Evolutionary conservation across 1,140 invertebrate genomes (phyloP).

Genomic region (Zaprionus ghesquierei): DNA sequence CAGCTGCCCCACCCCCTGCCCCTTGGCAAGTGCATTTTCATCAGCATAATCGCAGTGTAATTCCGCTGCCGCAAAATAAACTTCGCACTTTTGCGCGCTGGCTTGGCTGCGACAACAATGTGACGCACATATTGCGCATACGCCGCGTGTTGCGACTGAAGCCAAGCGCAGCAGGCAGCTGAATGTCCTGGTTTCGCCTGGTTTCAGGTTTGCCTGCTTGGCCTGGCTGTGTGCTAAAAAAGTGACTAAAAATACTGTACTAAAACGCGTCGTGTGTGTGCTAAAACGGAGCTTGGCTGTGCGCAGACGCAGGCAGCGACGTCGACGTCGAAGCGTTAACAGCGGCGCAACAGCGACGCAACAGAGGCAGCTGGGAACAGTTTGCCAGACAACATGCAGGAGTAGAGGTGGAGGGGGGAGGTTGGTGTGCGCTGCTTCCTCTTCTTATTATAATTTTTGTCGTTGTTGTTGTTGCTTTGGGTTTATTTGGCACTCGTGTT

Average conservation of each 20-base stretch:
- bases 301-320: constrained; percentile 53
- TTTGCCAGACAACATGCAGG: neutral
- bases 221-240: constrained; percentile 45
- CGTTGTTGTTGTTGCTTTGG: constrained; percentile 5
- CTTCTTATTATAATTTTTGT: constrained; percentile 3
- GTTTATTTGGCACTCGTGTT: constrained; percentile 31
- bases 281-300: constrained; percentile 5
- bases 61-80: constrained; percentile 11
- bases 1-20: neutral
- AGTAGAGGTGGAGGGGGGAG: neutral
- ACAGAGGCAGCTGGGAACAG: constrained; percentile 43
- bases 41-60: constrained; percentile 39
- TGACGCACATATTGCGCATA: constrained; percentile 33
- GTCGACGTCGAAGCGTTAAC: constrained; percentile 22
- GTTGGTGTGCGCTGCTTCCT: neutral
- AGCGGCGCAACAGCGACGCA: constrained; percentile 41
- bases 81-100: constrained; percentile 10
- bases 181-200: constrained; percentile 47
- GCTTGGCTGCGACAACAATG: neutral
- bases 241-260: constrained; percentile 6
- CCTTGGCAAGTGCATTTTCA: constrained; percentile 68
- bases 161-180: constrained; percentile 36
- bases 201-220: neutral
- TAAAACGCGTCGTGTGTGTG: constrained; percentile 18
- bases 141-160: constrained; percentile 27